Evolutionary conservation across 2,888 invertebrate species (phyloP).

Genomic region (Copidosoma aretas): DNA sequence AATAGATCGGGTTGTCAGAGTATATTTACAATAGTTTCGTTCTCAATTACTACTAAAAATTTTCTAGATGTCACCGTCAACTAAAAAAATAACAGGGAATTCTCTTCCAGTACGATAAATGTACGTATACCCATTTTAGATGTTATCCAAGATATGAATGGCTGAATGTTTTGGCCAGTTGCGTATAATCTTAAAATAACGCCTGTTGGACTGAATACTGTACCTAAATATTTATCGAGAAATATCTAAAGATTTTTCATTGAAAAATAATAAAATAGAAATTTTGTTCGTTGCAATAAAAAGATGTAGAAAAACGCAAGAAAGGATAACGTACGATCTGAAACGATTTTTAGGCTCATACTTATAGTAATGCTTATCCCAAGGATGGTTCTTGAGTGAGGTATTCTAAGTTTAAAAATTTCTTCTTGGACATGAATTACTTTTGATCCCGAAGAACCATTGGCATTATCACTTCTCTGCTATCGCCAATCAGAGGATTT

Average conservation of each 20-base stretch:
- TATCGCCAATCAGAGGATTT: conserved; percentile 65
- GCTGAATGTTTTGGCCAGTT: conserved; percentile 29
- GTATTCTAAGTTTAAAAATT: conserved; percentile 40
- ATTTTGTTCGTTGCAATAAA: conserved; percentile 34
- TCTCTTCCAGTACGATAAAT: conserved; percentile 31
- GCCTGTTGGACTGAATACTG: conserved; percentile 19
- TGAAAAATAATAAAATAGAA: conserved; percentile 24
- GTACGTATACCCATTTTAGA: conserved; percentile 25
- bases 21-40: conserved; percentile 32
- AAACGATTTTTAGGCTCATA: conserved; percentile 43
- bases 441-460: conserved; percentile 66
- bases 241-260: conserved; percentile 25
- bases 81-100: conserved; percentile 34
- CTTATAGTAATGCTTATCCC: conserved; percentile 46
- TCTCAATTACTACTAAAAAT: conserved; percentile 23
- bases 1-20: conserved; percentile 32
- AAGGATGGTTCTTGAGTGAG: conserved; percentile 42
- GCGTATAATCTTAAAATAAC: conserved; percentile 20
- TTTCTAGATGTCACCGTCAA: conserved; percentile 19
- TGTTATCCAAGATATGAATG: conserved; percentile 38
- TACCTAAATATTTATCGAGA: conserved; percentile 29
- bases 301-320: conserved; percentile 40
- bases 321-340: conserved; percentile 26
- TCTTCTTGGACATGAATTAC: conserved; percentile 52
- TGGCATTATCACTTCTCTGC: conserved; percentile 68